Percentiles rank a stretch among this genome's conserved stretches.
Evolutionary conservation across 2,113 vertebrate species (phyloP).

Genomic region (Bufo gargarizans): DNA sequence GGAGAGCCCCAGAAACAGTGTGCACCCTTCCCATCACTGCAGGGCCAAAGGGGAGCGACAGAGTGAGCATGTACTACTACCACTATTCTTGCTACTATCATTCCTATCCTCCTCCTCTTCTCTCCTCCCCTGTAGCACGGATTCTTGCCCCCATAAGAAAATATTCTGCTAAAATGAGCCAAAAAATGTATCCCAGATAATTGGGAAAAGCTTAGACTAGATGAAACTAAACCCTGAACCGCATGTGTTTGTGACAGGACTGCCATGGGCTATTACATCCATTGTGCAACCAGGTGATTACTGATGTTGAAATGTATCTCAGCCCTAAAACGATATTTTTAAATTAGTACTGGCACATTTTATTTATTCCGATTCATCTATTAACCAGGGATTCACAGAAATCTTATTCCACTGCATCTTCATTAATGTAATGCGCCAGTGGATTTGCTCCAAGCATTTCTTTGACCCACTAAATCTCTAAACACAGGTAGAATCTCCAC

Average conservation of each 20-base stretch:
- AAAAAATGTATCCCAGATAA: too few relatives aligned
- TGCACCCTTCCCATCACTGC: too few relatives aligned
- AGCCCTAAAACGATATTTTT: not conserved
- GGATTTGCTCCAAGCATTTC: slow-evolving; percentile 1
- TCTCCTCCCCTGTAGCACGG: too few relatives aligned
- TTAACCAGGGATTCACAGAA: slow-evolving; percentile 2
- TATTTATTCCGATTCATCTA: slow-evolving; percentile 27
- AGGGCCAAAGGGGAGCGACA: too few relatives aligned
- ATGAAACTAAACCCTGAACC: not conserved
- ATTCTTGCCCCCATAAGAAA: too few relatives aligned
- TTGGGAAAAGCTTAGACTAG: too few relatives aligned
- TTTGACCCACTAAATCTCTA: not conserved
- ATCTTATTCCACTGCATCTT: not conserved
- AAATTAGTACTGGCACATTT: not conserved
- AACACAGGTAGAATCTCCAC: not conserved
- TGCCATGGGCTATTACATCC: not conserved
- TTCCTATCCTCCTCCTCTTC: too few relatives aligned
- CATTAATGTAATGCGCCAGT: not conserved
- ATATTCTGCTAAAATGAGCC: too few relatives aligned
- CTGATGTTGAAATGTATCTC: not conserved
- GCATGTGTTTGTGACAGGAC: not conserved
- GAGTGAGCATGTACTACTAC: too few relatives aligned
- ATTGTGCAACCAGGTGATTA: not conserved
- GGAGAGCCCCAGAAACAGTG: too few relatives aligned
- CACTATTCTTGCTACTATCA: too few relatives aligned